phyloP scores from a whole-genome alignment of 2,888 invertebrate genomes.

The Liopterus haemorrhoidalis region DNA sequence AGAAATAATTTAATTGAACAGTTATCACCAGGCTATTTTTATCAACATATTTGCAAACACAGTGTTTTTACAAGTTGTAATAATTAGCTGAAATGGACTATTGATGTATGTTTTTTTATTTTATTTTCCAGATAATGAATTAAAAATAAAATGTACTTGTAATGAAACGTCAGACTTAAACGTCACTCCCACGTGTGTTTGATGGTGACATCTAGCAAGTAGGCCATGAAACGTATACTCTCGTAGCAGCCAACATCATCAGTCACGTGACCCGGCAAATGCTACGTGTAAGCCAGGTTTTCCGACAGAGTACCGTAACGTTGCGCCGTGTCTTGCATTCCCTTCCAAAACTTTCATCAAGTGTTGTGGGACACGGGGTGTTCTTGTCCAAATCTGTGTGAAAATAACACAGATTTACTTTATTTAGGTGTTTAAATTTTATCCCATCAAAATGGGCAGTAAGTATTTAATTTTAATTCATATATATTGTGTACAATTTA shows the following conservation, averaged over 20 bases:
- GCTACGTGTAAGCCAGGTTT: slow-evolving; percentile 47
- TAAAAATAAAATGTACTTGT: too few relatives aligned
- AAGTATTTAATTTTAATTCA: slow-evolving; percentile 40
- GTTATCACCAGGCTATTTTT: too few relatives aligned
- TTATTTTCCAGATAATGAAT: too few relatives aligned
- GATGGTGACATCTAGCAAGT: slow-evolving; percentile 17
- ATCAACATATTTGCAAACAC: too few relatives aligned
- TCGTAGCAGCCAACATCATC: slow-evolving; percentile 56
- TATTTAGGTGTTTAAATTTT: slow-evolving; percentile 32
- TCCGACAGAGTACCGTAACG: slow-evolving; percentile 44
- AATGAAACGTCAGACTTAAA: neutral
- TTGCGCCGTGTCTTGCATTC: slow-evolving; percentile 26
- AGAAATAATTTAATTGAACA: too few relatives aligned
- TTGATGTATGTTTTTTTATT: too few relatives aligned
- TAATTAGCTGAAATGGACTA: too few relatives aligned
- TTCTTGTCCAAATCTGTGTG: slow-evolving; percentile 36
- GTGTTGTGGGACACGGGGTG: slow-evolving; percentile 27
- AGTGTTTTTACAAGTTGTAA: too few relatives aligned
- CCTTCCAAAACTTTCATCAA: slow-evolving; percentile 20
- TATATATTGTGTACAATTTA: slow-evolving; percentile 28
- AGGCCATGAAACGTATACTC: slow-evolving; percentile 2
- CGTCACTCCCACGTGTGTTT: neutral
- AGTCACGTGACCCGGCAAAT: slow-evolving; percentile 57
- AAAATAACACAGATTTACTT: slow-evolving; percentile 37
- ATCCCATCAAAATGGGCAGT: slow-evolving; percentile 48